Conservation (phyloP, 1,140 invertebrate genomes). For the Habropoda laboriosa region DNA sequence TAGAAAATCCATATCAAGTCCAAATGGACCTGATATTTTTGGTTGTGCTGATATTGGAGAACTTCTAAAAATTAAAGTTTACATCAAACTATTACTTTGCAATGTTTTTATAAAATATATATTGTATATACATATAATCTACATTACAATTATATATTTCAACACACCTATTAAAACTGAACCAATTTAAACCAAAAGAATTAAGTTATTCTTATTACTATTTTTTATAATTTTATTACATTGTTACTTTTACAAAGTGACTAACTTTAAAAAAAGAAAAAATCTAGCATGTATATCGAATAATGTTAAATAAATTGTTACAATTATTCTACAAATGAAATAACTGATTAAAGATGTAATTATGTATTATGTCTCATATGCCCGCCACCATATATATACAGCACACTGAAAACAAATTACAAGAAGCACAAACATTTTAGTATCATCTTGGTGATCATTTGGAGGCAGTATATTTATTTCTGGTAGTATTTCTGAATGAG, state of each 20-base stretch:
- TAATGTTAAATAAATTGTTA: background rate
- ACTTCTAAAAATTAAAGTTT: constrained; percentile 68
- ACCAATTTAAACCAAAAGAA: background rate
- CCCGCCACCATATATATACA: constrained; percentile 30
- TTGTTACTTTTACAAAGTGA: background rate
- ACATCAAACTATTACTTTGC: background rate
- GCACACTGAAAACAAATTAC: constrained; percentile 34
- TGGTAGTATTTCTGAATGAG: constrained; percentile 4
- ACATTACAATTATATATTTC: background rate
- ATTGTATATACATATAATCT: background rate
- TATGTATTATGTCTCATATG: background rate
- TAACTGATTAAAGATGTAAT: background rate
- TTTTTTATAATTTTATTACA: background rate
- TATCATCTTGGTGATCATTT: constrained; percentile 31
- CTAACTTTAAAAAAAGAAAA: background rate
- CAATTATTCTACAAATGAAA: background rate
- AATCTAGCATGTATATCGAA: background rate
- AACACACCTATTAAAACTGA: background rate
- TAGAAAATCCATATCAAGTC: constrained; percentile 86
- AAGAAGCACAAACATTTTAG: constrained; percentile 52
- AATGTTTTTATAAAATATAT: background rate
- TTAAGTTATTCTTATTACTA: background rate
- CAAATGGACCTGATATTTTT: constrained; percentile 85
- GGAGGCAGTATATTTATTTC: background rate
- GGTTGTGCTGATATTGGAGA: constrained; percentile 72